These are phyloP conservation scores for Cygnus atratus DNA, from an alignment of 2,113 vertebrate species.

Conservation along the genomic window DNA sequence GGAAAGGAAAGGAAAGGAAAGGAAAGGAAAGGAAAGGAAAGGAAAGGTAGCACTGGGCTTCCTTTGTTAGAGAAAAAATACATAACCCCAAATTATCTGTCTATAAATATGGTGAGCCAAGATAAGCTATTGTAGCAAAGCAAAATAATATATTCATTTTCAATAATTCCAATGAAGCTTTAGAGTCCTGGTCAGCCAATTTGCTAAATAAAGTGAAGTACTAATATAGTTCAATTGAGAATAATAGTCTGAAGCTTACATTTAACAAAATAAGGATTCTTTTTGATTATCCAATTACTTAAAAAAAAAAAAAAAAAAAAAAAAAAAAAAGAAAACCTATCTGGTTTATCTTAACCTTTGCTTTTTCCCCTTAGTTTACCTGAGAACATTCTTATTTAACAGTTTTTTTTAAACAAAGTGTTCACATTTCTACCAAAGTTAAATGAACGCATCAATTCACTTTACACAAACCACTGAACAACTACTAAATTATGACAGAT, in stretches of 20 bases:
- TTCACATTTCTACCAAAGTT: background rate
- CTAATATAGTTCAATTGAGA: background rate
- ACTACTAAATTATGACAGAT: background rate
- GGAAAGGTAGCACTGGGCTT: background rate
- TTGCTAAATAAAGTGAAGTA: background rate
- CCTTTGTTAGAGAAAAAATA: background rate
- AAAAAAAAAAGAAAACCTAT: background rate
- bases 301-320: background rate
- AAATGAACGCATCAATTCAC: background rate
- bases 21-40: background rate
- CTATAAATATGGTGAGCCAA: background rate
- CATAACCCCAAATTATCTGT: background rate
- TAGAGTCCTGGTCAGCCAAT: background rate
- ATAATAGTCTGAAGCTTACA: background rate
- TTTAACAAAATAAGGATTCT: background rate
- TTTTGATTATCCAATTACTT: background rate
- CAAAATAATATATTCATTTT: background rate
- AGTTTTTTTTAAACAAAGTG: background rate
- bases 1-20: too few species aligned
- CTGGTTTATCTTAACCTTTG: background rate
- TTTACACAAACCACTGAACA: background rate
- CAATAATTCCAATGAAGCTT: background rate
- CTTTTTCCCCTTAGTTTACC: background rate
- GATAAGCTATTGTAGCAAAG: background rate
- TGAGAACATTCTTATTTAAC: background rate